Evolutionary conservation across 1,140 invertebrate species (phyloP).

Genomic region (Calosoma granatense): DNA sequence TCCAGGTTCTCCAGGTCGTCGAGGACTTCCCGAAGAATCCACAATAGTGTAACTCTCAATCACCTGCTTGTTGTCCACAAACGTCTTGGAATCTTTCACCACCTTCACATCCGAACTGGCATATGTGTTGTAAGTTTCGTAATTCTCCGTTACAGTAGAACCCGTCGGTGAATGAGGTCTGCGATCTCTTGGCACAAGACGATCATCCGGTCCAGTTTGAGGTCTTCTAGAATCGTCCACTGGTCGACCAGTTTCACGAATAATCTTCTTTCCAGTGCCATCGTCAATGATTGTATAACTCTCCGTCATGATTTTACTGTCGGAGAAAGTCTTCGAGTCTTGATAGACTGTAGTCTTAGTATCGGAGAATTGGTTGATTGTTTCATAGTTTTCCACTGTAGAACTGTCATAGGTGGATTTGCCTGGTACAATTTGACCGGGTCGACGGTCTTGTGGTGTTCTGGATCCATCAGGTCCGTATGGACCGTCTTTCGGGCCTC

Average conservation of each 20-base stretch:
- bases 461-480: neutral
- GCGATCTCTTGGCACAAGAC: neutral
- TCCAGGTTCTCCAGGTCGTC: neutral
- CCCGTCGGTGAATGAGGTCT: conserved; percentile 7
- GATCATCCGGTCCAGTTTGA: neutral
- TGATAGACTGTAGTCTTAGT: neutral
- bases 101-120: neutral
- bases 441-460: conserved; percentile 7
- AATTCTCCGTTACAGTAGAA: neutral
- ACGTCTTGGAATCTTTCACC: conserved; percentile 12
- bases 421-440: neutral
- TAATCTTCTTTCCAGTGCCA: neutral
- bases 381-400: neutral
- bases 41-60: conserved; percentile 11
- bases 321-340: neutral
- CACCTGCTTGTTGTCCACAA: neutral
- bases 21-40: neutral
- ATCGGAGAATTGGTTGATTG: neutral
- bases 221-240: neutral
- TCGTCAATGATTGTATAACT: neutral
- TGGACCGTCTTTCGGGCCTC: conserved; percentile 5
- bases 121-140: conserved; percentile 1
- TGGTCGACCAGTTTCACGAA: neutral
- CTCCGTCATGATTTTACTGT: neutral
- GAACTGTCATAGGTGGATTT: neutral